Evolutionary conservation across 1,140 invertebrate genomes (phyloP).

Genomic region (Magallana ariakensis): DNA sequence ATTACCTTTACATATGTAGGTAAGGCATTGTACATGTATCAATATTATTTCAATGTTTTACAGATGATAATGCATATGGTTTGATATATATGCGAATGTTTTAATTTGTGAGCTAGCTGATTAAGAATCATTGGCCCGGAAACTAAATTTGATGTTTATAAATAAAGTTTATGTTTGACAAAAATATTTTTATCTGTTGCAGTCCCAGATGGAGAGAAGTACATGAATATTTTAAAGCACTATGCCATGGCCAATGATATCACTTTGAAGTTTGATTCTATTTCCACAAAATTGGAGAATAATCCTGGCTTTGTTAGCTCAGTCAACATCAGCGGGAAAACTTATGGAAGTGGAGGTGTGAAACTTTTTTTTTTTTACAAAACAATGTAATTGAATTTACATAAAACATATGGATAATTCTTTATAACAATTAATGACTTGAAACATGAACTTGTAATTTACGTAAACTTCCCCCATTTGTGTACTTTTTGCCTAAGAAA

Average conservation of each 20-base stretch:
- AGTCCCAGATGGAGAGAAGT: conserved; percentile 47
- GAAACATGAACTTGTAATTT: neutral
- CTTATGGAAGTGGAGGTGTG: conserved; percentile 51
- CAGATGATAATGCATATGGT: no score
- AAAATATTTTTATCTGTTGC: neutral
- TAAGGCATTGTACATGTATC: no score
- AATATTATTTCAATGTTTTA: no score
- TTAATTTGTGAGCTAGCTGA: no score
- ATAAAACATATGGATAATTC: neutral
- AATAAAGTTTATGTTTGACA: no score
- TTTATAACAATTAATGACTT: neutral
- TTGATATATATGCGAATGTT: no score
- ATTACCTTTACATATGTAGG: no score
- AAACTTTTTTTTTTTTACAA: neutral
- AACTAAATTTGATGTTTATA: no score
- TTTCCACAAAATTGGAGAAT: conserved; percentile 26
- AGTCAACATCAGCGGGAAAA: conserved; percentile 24
- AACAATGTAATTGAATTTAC: neutral
- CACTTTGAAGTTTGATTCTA: conserved; percentile 28
- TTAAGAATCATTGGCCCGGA: no score
- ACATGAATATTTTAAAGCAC: conserved; percentile 20
- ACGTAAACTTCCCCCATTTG: neutral
- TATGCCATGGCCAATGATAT: conserved; percentile 31
- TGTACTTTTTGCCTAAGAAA: no score
- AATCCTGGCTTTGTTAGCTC: conserved; percentile 43